Conservation (phyloP, 1,140 invertebrate species). For the Drosophila biarmipes region DNA sequence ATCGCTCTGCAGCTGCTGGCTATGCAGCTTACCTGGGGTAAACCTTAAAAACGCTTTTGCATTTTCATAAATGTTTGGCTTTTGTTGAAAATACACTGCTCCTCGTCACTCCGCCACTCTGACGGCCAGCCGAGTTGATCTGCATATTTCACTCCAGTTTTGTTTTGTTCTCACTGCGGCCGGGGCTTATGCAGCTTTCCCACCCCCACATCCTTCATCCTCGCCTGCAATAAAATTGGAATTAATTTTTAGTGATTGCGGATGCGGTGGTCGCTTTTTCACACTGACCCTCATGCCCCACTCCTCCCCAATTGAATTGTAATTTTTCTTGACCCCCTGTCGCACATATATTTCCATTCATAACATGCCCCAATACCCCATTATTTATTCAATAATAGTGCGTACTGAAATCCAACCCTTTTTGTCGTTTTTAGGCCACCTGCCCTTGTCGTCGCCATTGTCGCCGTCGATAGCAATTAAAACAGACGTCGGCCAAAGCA, state of each 20-base stretch:
- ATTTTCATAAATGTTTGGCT: conserved; percentile 81
- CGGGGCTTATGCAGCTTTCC: conserved; percentile 1
- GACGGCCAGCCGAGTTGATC: conserved; percentile 37
- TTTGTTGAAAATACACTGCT: conserved; percentile 39
- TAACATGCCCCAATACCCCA: conserved; percentile 9
- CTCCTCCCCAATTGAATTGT: conserved; percentile 61
- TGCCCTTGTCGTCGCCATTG: conserved; percentile 25
- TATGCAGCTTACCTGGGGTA: conserved; percentile 73
- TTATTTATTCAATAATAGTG: conserved; percentile 42
- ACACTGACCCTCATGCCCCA: conserved; percentile 28
- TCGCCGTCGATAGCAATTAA: conserved; percentile 38
- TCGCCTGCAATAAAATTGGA: conserved; percentile 74
- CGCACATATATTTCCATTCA: not conserved
- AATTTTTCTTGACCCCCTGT: conserved; percentile 44
- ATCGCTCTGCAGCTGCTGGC: conserved; percentile 48
- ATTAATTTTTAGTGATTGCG: conserved; percentile 83
- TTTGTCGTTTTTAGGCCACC: conserved; percentile 50
- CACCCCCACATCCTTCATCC: not conserved
- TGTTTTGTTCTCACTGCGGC: conserved; percentile 45
- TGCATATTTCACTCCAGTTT: conserved; percentile 73
- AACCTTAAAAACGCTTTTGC: conserved; percentile 81
- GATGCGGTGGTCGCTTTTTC: conserved; percentile 66
- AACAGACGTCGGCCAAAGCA: conserved; percentile 27
- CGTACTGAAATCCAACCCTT: conserved; percentile 13
- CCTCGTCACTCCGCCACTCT: conserved; percentile 1